A percentile compares a stretch with the other conserved stretches of the same genome.
phyloP scores from a whole-genome alignment of 2,113 vertebrate species.

The Chrysemys picta region DNA sequence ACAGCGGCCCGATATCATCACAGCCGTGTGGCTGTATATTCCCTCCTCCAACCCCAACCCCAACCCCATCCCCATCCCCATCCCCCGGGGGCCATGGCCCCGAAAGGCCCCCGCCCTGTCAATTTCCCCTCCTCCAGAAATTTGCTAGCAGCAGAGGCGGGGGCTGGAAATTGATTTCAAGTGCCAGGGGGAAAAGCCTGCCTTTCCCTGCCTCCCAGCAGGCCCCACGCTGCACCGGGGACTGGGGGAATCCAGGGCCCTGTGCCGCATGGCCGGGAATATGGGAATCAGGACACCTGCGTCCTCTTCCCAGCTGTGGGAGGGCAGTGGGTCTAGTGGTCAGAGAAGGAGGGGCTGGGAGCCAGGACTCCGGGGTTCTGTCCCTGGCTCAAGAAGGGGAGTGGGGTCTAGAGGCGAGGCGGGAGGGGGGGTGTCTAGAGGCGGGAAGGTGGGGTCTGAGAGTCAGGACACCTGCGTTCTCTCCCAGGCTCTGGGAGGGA shows the following conservation, averaged over 20 bases:
- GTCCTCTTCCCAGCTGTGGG: not conserved
- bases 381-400: not conserved
- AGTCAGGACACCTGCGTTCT: not conserved
- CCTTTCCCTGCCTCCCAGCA: not conserved
- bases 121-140: not conserved
- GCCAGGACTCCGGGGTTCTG: not conserved
- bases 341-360: not conserved
- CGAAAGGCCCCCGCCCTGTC: not conserved
- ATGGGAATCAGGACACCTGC: not conserved
- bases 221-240: not conserved
- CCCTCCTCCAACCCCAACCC: too few relatives aligned
- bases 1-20: too few relatives aligned
- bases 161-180: not conserved
- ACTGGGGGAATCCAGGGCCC: not conserved
- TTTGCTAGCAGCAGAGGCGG: not conserved
- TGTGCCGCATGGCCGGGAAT: too few relatives aligned
- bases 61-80: too few relatives aligned
- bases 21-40: too few relatives aligned
- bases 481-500: not conserved
- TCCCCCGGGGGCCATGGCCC: too few relatives aligned
- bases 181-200: not conserved
- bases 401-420: not conserved
- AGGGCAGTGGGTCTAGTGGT: not conserved
- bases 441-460: not conserved
- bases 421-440: not conserved